Base-by-base conservation (phyloP, 2,113 vertebrate genomes). In the Geococcyx californianus region DNA sequence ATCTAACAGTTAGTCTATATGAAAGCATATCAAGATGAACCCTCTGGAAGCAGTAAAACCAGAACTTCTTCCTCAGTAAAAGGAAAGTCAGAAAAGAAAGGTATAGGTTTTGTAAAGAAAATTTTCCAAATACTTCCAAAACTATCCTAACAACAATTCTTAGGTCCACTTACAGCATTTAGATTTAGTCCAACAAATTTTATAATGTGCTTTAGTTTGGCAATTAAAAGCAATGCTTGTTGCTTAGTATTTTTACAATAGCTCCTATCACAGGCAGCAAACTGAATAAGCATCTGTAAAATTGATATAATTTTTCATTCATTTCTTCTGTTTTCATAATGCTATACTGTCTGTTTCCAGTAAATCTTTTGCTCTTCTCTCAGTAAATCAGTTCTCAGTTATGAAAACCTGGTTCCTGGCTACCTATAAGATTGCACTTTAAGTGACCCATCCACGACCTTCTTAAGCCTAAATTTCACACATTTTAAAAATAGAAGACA, bases 401-500 rank as follows among this genome's bases (percentile, higher is more conserved):
- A 49, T 87, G 67, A 76, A n/a, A 79, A 93, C 79, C 72, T 72
- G 47, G 81, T 85, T 29, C 42, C 52, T 82, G 34, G 12, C 16
- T 89, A 88, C 59, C 45, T 92, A 55, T 9, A 52, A 40, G 18
- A 56, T 33, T 84, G 18, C 60, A 40, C 36, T n/a, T 6, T 82
- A 90, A 66, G 28, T 85, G 81, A 95, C 49, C 24, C 20, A 94
- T 72, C 40, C 76, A 54, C 72, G 58, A 60, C 15, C 5, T 68
- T 84, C 87, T 83, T n/a, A 94, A 89, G 23, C 13, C 28, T 83
- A 82, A 92, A 89, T 76, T 75, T 58, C 42, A 16, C 9, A 16
- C 49, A 64, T 64, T 72, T 92, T 77, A 34, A 84, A 89, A 89
- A 58, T 18, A 75, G 21, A 74, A 89, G 49, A 75, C 4, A 26